Evolutionary conservation across 2,888 invertebrate species (phyloP), one percentile per base, ranked within the genome.

Genomic region (Philereme vetulata): DNA sequence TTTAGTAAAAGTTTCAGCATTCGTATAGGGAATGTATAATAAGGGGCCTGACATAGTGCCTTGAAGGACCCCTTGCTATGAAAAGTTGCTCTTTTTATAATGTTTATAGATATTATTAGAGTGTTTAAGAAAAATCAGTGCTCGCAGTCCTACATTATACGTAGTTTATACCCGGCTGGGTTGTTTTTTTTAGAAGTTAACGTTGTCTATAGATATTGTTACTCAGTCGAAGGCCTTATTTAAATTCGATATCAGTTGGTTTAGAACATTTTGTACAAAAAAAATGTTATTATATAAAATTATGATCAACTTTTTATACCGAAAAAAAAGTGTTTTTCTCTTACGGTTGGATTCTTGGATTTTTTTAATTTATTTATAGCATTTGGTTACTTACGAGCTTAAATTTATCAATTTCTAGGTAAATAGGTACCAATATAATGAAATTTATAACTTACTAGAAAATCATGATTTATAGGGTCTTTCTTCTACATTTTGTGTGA

Each of bases 11-110:
- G 4, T 6, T 8, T 38, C 38, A 57, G 38, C 53, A 44, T 51
- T 54, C 36, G 47, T 47, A 40, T 40, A 10, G 44, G 51, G 10
- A 48, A 51, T 58, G 43, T 48, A 44, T 42, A 46, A 38, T 64
- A 63, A 54, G 60, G 72, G 76, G 76, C 78, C 80, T 82, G 78
- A 66, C 56, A 64, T 56, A 56, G 81, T 82, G 82, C 81, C 85
- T 85, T 82, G 77, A 9, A 46, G 58, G 56, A 66, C 57, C 38
- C 46, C 67, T 35, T 50, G 21, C 40, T 63, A 33, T 44, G 56
- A 48, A 52, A 51, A 50, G 42, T 60, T 59, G 11, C 36, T 48
- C 38, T 51, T 48, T 53, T 58, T 51, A 50, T 61, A 53, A 52
- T 49, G 52, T 57, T 54, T 50, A 53, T 56, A 50, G 42, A 33